Conservation (phyloP, 2,113 vertebrate species). For the Leptocoma aspasia region DNA sequence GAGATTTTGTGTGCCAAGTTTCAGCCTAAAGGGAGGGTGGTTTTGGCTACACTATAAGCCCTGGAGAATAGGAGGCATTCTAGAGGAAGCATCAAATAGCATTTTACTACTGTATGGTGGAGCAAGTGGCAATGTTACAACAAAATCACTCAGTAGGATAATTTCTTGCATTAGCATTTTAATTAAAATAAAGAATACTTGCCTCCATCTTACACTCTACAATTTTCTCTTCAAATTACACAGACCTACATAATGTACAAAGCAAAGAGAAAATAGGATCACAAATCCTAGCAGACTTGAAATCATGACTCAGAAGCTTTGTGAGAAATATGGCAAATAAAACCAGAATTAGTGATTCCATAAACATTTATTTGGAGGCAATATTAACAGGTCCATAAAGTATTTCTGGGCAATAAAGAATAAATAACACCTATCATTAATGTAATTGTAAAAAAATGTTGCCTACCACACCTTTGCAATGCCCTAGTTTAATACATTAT, state of each 20-base stretch:
- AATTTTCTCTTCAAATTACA: slow-evolving; percentile 24
- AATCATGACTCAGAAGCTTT: slow-evolving; percentile 34
- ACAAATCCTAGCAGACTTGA: slow-evolving; percentile 25
- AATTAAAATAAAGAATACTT: slow-evolving; percentile 72
- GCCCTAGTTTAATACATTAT: slow-evolving; percentile 36
- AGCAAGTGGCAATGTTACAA: slow-evolving; percentile 60
- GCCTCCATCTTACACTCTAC: slow-evolving; percentile 25
- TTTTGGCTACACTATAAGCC: slow-evolving; percentile 66
- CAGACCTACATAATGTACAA: slow-evolving; percentile 30
- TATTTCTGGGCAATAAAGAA: slow-evolving; percentile 13
- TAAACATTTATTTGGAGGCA: slow-evolving; percentile 30
- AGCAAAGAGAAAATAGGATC: slow-evolving; percentile 20
- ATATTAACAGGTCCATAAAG: slow-evolving; percentile 3
- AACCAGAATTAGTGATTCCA: slow-evolving; percentile 26
- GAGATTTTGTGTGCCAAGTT: slow-evolving; percentile 60
- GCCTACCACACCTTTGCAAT: slow-evolving; percentile 18
- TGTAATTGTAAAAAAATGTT: slow-evolving; percentile 13
- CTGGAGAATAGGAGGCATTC: slow-evolving; percentile 55
- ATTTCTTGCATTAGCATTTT: slow-evolving; percentile 64
- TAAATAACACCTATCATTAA: slow-evolving; percentile 54
- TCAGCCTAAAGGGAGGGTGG: slow-evolving; percentile 43
- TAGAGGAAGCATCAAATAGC: slow-evolving; percentile 70
- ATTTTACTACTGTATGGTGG: slow-evolving; percentile 67
- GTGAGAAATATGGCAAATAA: slow-evolving; percentile 41
- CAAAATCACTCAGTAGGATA: slow-evolving; percentile 61